A percentile compares a stretch with the other conserved stretches of the same genome.
These are phyloP conservation scores for Mamestra brassicae DNA, from an alignment of 2,888 invertebrate genomes.

Conservation along the genomic window DNA sequence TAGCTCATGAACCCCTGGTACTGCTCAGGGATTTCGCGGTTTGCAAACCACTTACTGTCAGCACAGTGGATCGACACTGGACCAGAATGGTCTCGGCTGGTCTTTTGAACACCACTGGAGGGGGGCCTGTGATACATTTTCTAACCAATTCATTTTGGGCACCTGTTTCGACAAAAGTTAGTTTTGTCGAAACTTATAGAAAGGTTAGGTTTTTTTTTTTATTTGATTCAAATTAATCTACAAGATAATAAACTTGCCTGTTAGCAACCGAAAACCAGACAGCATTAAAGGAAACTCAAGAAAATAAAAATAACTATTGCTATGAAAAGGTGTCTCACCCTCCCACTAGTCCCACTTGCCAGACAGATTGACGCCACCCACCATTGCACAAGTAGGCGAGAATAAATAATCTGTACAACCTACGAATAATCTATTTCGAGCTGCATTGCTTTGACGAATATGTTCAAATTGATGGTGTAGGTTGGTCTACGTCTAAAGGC, in stretches of 20 bases:
- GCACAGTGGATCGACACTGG: background rate
- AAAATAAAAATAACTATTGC: background rate
- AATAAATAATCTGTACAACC: background rate
- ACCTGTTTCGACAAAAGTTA: too few relatives aligned
- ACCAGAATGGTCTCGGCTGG: background rate
- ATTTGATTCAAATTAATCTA: too few relatives aligned
- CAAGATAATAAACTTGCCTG: background rate
- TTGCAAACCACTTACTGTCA: background rate
- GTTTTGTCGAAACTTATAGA: too few relatives aligned
- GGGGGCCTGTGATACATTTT: too few relatives aligned
- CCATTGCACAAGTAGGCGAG: background rate
- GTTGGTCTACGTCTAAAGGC: background rate
- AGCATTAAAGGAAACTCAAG: background rate
- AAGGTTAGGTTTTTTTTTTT: too few relatives aligned
- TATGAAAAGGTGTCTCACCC: background rate
- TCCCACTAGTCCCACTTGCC: background rate
- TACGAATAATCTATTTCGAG: too few relatives aligned
- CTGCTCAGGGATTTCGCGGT: background rate
- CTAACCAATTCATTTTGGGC: too few relatives aligned
- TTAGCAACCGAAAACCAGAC: background rate
- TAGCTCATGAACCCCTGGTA: slow-evolving; percentile 41
- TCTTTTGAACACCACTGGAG: background rate
- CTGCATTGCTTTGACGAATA: too few relatives aligned
- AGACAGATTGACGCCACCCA: slow-evolving; percentile 24
- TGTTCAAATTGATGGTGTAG: background rate